Evolutionary conservation across 2,888 invertebrate species (phyloP), one percentile per base, ranked within the genome.

Genomic region (Microctonus brassicae): DNA sequence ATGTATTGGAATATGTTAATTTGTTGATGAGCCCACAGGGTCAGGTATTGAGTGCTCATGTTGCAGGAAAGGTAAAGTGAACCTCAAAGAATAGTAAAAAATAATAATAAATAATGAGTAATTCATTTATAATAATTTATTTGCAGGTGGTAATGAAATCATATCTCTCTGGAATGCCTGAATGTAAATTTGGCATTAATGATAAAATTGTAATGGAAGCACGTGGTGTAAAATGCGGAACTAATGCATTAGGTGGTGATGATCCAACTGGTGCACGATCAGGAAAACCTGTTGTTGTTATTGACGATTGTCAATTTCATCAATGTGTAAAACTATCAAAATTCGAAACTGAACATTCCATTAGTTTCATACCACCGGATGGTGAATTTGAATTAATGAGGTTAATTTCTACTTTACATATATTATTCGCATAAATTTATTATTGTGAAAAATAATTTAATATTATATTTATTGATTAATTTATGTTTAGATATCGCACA

Each of bases 371-470:
- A 85, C 99, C 99, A 73, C 99, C 99, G 0, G 99, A 99, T 88
- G 99, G 99, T 60, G 99, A 99, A 90, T 99, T 98, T 86, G 99
- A 99, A 88, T 92, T 99, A 36, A 99, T 99, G 99, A 95, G 97
- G 93, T 95, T 80, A 85, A 79, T 76, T 34, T 71, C n/a, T n/a
- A n/a, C n/a, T n/a, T n/a, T n/a, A n/a, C n/a, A n/a, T n/a, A n/a
- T n/a, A n/a, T n/a, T n/a, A n/a, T n/a, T n/a, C n/a, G n/a, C n/a
- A n/a, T n/a, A n/a, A 4, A 47, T 36, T 60, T 34, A 29, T 47
- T 68, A 67, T 52, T 26, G n/a, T 10, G 7, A 47, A 17, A 3
- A 4, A 1, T 20, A 5, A 7, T 5, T n/a, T n/a, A 42, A 42
- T n/a, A 42, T 42, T n/a, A n/a, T 42, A 47, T 47, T 6, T 17